Percentiles rank a stretch among this genome's conserved stretches.
Conservation (phyloP, 1,140 invertebrate species). For the Holcopasites calliopsidis region DNA sequence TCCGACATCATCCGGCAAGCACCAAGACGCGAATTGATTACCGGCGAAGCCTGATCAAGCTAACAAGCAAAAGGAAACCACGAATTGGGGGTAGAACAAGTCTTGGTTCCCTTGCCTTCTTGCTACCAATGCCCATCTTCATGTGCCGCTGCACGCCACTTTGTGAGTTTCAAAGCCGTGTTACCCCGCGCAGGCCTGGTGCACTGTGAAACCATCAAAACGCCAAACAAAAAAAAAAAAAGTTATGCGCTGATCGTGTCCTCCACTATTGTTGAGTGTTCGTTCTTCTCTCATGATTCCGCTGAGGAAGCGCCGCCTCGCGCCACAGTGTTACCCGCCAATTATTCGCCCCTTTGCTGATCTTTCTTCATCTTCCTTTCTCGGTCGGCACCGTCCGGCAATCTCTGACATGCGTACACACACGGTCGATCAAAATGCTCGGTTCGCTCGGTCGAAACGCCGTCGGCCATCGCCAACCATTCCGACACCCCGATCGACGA, state of each 20-base stretch:
- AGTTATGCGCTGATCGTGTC: slow-evolving; percentile 35
- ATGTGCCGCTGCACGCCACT: neutral
- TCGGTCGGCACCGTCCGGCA: slow-evolving; percentile 60
- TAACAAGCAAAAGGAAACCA: neutral
- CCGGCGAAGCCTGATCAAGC: neutral
- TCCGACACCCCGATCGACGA: slow-evolving; percentile 54
- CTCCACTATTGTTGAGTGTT: slow-evolving; percentile 42
- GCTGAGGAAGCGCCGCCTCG: slow-evolving; percentile 12
- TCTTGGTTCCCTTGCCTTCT: neutral
- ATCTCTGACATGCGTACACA: slow-evolving; percentile 49
- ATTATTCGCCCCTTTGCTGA: slow-evolving; percentile 39
- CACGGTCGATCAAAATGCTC: slow-evolving; percentile 57
- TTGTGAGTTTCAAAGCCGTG: neutral
- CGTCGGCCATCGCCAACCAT: slow-evolving; percentile 56
- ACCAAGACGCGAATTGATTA: neutral
- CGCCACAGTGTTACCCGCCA: neutral
- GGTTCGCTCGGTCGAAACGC: slow-evolving; percentile 77
- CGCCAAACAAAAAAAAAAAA: slow-evolving; percentile 23
- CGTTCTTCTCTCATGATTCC: slow-evolving; percentile 46
- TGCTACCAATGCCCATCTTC: neutral
- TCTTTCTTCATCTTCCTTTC: slow-evolving; percentile 62
- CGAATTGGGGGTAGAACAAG: neutral
- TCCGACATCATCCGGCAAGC: neutral
- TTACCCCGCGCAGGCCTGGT: neutral
- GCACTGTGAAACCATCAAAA: slow-evolving; percentile 7